Evolutionary conservation across 2,888 invertebrate species (phyloP).

Genomic region (Cylindroiulus punctatus): DNA sequence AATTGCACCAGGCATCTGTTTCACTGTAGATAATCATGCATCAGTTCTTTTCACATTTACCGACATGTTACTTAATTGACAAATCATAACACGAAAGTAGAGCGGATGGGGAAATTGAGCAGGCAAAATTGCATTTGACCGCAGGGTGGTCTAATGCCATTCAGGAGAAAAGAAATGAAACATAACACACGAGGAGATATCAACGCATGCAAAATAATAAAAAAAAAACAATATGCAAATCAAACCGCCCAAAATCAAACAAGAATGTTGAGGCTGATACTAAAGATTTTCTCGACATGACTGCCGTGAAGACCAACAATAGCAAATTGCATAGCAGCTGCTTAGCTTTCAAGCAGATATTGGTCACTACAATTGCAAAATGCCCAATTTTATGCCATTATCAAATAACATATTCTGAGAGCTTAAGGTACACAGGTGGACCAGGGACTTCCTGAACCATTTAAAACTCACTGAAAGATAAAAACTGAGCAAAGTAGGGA

Average conservation of each 20-base stretch:
- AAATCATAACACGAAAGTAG: conserved; percentile 1
- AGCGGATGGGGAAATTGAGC: background rate
- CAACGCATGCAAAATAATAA: conserved; percentile 8
- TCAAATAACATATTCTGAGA: no score
- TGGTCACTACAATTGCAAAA: no score
- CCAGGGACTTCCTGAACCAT: no score
- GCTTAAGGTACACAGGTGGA: no score
- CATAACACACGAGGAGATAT: background rate
- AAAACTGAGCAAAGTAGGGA: no score
- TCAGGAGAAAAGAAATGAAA: background rate
- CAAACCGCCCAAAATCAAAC: background rate
- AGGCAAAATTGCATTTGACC: conserved; percentile 22
- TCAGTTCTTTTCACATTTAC: conserved; percentile 52
- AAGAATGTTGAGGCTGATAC: background rate
- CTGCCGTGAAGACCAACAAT: no score
- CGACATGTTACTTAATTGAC: conserved; percentile 45
- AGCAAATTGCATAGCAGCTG: no score
- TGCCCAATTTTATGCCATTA: no score
- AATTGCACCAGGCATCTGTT: conserved; percentile 52
- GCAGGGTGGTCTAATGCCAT: background rate
- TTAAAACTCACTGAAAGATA: no score
- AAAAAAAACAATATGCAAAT: background rate
- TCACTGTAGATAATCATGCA: conserved; percentile 54
- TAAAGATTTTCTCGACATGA: no score
- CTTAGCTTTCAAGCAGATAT: no score